Conservation (phyloP, 2,888 invertebrate genomes). For the Scrobipalpa costella region DNA sequence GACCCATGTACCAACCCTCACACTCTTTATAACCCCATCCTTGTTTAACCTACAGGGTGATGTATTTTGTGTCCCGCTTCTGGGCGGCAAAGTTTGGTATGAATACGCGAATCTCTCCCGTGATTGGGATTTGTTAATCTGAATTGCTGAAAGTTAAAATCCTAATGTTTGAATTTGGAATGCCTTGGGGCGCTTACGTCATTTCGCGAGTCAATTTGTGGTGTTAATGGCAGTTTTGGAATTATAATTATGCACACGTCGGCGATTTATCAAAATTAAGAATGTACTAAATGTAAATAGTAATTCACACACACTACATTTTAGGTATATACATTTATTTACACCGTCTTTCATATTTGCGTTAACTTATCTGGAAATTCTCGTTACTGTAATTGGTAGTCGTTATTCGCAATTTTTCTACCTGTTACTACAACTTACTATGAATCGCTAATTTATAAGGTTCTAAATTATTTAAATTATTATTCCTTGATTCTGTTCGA, state of each 20-base stretch:
- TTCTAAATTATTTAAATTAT: no score
- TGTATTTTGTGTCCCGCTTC: constrained; percentile 42
- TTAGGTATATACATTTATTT: no score
- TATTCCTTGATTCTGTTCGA: no score
- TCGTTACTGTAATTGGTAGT: no score
- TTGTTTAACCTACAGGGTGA: constrained; percentile 36
- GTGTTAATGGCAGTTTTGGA: constrained; percentile 15
- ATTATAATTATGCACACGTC: constrained; percentile 28
- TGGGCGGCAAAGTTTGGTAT: constrained; percentile 68
- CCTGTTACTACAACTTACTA: no score
- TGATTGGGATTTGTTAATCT: constrained; percentile 79
- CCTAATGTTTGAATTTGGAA: constrained; percentile 58
- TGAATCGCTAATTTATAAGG: no score
- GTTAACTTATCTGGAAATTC: no score
- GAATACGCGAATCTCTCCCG: constrained; percentile 69
- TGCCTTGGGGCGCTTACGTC: constrained; percentile 59
- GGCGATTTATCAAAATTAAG: background rate
- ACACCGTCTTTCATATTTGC: no score
- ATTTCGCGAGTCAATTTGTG: constrained; percentile 33
- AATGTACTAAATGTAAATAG: background rate
- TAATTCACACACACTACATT: no score
- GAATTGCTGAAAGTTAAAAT: constrained; percentile 69
- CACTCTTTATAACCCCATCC: constrained; percentile 43
- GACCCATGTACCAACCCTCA: constrained; percentile 67
- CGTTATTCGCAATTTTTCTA: no score